Percentiles rank a stretch among this genome's conserved stretches.
These are phyloP conservation scores for Castor canadensis DNA, from an alignment of 2,113 vertebrate species.

Conservation along the genomic window DNA sequence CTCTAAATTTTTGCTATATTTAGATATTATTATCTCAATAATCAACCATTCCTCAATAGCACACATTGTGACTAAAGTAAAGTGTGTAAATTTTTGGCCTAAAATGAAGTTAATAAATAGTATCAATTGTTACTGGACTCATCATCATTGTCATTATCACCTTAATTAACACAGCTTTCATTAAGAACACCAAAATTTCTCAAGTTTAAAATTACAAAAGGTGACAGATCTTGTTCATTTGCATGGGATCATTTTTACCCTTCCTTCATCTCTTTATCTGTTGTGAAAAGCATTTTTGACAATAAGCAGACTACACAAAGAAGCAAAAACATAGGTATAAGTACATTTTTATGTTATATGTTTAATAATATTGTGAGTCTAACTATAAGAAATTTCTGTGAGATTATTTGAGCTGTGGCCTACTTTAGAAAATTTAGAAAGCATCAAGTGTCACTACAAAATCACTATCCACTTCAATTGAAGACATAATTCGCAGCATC, in stretches of 20 bases:
- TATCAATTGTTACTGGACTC: not conserved
- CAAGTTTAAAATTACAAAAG: not conserved
- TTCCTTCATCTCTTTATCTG: not conserved
- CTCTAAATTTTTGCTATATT: not conserved
- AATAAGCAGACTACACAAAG: not conserved
- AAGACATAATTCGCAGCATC: not conserved
- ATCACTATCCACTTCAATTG: slow-evolving; percentile 8
- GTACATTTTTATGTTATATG: not conserved
- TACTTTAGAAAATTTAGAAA: not conserved
- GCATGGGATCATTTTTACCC: not conserved
- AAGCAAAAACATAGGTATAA: not conserved
- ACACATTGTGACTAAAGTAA: not conserved
- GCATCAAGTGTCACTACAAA: not conserved
- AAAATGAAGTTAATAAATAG: not conserved
- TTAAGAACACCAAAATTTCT: not conserved
- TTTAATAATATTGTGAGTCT: not conserved
- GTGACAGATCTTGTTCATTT: not conserved
- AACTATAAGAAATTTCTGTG: not conserved
- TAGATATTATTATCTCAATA: not conserved
- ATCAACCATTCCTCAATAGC: not conserved
- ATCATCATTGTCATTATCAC: not conserved
- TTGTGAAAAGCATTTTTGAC: not conserved
- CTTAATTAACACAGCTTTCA: not conserved
- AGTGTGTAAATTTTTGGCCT: not conserved
- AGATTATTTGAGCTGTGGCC: not conserved